These are phyloP conservation scores for Spisula solida DNA, from an alignment of 2,888 invertebrate genomes.

Conservation along the genomic window DNA sequence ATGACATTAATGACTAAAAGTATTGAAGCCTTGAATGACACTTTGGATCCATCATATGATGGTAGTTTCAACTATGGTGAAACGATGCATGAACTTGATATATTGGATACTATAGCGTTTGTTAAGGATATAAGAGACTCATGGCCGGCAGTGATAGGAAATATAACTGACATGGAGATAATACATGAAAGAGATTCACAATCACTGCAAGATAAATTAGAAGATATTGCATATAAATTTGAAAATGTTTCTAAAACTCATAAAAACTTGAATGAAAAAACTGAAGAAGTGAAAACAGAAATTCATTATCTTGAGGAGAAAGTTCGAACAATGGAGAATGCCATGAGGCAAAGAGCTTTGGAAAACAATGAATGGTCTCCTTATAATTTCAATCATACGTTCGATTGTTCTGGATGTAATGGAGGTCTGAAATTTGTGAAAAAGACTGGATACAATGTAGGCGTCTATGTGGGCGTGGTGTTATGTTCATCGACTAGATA, in stretches of 20 bases:
- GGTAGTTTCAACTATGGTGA: slow-evolving; percentile 23
- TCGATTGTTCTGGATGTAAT: slow-evolving; percentile 73
- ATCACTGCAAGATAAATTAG: slow-evolving; percentile 39
- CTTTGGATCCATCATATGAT: slow-evolving; percentile 52
- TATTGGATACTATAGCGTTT: slow-evolving; percentile 46
- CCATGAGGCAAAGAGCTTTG: slow-evolving; percentile 37
- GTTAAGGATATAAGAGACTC: slow-evolving; percentile 49
- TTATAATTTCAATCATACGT: slow-evolving; percentile 76
- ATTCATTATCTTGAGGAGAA: slow-evolving; percentile 7
- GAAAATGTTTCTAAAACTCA: slow-evolving; percentile 34
- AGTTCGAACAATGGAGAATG: slow-evolving; percentile 5
- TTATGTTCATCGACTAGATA: slow-evolving; percentile 79
- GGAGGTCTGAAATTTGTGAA: slow-evolving; percentile 77
- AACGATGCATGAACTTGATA: slow-evolving; percentile 29
- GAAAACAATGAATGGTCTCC: slow-evolving; percentile 76
- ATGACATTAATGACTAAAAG: slow-evolving; percentile 54
- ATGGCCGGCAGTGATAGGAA: slow-evolving; percentile 53
- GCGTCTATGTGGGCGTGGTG: slow-evolving; percentile 80
- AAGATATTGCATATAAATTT: slow-evolving; percentile 34
- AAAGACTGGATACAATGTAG: slow-evolving; percentile 70
- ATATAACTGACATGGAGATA: slow-evolving; percentile 44
- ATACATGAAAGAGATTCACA: slow-evolving; percentile 36
- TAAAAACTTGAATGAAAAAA: slow-evolving; percentile 6
- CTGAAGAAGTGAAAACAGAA: neutral
- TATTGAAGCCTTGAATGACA: slow-evolving; percentile 51